Base-by-base conservation (phyloP, 2,888 invertebrate species). In the Cynaeus angustus region DNA sequence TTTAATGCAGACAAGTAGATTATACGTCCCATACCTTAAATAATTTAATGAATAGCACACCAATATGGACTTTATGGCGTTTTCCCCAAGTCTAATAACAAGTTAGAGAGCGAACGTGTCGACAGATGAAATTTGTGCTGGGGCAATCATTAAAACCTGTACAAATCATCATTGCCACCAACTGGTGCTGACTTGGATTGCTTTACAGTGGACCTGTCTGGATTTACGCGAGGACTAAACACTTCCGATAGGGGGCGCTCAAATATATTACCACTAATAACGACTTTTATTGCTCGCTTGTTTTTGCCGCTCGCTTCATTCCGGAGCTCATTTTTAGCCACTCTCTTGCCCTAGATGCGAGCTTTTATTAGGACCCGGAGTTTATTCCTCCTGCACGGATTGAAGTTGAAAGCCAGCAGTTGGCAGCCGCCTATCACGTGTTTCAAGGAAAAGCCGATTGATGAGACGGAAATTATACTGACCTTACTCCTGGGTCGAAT, bases 151-250 rank as follows among this genome's bases (percentile, higher is more conserved):
- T 82, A 82, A 83, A 83, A 81, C 77, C 78, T 76, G 80, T 79
- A 82, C 83, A 83, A 83, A 83, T 83, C 82, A 83, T 80, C 79
- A 81, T 82, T 78, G 80, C 79, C 78, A 77, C 82, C 83, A 83
- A 83, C 82, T 83, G 83, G 74, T 77, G 80, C 80, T 82, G 83
- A 83, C 83, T 83, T 79, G 80, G 81, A 83, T 82, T 81, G 82
- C 82, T 72, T 75, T 76, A 74, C 74, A 75, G 83, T 83, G 81
- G 81, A 83, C 82, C 82, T 75, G 73, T 74, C 70, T 72, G 78
- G 77, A 82, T 83, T 81, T 82, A 82, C 80, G 80, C 77, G 74
- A 74, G 75, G 81, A 79, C 80, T 80, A 81, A 82, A 82, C 81
- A 81, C 81, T 81, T 78, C 77, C 75, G 75, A 75, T 78, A 74